These are phyloP conservation scores for Otis tarda DNA, from an alignment of 2,113 vertebrate genomes.

Conservation along the genomic window DNA sequence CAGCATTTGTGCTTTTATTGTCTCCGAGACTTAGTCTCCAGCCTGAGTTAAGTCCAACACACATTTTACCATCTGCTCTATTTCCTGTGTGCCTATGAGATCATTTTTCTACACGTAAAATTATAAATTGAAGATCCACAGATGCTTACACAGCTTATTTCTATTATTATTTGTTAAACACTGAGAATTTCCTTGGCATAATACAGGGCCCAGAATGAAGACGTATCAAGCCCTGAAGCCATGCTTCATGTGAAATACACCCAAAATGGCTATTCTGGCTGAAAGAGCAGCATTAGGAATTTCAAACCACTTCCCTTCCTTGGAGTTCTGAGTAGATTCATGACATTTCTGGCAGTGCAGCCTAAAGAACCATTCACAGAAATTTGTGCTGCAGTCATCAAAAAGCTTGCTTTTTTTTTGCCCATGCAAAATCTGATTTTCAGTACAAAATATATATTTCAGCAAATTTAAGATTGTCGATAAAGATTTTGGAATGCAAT, in stretches of 20 bases:
- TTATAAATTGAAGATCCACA: slow-evolving; percentile 32
- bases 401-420: neutral
- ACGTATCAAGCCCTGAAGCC: slow-evolving; percentile 7
- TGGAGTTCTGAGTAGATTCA: slow-evolving; percentile 15
- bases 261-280: slow-evolving; percentile 55
- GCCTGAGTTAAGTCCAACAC: neutral
- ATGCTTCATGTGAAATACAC: slow-evolving; percentile 30
- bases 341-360: slow-evolving; percentile 46
- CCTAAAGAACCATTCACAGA: slow-evolving; percentile 27
- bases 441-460: neutral
- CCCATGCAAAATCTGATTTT: neutral
- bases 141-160: slow-evolving; percentile 49
- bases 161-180: slow-evolving; percentile 48
- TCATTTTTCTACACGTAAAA: neutral
- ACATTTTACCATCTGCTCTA: slow-evolving; percentile 33
- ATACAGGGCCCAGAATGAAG: slow-evolving; percentile 10
- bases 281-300: slow-evolving; percentile 35
- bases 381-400: slow-evolving; percentile 50
- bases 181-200: slow-evolving; percentile 44
- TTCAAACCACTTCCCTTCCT: slow-evolving; percentile 56
- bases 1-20: neutral
- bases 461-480: neutral
- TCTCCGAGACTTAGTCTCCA: neutral
- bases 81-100: slow-evolving; percentile 30
- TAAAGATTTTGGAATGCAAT: neutral